Conservation (phyloP, 2,797 vertebrate genomes). For the Gambelia wislizenii region DNA sequence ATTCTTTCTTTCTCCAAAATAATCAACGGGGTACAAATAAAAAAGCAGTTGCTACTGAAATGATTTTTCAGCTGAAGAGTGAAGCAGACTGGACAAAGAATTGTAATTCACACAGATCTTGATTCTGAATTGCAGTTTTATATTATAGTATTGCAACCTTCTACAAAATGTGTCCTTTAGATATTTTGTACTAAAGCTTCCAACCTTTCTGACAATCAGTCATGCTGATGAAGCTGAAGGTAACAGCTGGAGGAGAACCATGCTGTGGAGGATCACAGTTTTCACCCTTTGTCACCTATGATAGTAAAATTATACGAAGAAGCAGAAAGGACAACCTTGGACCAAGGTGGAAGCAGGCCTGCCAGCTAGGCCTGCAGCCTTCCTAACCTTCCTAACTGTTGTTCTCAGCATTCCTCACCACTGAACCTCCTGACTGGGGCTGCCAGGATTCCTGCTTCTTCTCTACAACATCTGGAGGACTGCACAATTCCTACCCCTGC, state of each 20-base stretch:
- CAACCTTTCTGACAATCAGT: background rate
- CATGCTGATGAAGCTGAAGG: background rate
- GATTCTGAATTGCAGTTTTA: background rate
- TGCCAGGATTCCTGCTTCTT: no score
- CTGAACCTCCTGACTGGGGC: no score
- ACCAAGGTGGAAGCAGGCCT: background rate
- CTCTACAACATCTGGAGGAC: no score
- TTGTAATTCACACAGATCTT: background rate
- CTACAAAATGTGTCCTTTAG: background rate
- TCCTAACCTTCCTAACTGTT: no score
- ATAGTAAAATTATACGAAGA: background rate
- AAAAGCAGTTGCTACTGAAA: background rate
- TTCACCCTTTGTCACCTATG: background rate
- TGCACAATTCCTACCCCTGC: no score
- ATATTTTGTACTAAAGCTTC: background rate
- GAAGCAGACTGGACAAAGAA: background rate
- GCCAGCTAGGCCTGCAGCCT: no score
- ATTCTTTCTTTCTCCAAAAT: background rate
- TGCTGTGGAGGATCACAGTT: background rate
- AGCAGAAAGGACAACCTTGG: background rate
- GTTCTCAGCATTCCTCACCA: no score
- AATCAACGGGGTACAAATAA: background rate
- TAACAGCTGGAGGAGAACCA: background rate
- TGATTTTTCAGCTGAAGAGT: background rate
- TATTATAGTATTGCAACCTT: background rate